Evolutionary conservation across 1,140 invertebrate genomes (phyloP).

Genomic region (Megalopta genalis): DNA sequence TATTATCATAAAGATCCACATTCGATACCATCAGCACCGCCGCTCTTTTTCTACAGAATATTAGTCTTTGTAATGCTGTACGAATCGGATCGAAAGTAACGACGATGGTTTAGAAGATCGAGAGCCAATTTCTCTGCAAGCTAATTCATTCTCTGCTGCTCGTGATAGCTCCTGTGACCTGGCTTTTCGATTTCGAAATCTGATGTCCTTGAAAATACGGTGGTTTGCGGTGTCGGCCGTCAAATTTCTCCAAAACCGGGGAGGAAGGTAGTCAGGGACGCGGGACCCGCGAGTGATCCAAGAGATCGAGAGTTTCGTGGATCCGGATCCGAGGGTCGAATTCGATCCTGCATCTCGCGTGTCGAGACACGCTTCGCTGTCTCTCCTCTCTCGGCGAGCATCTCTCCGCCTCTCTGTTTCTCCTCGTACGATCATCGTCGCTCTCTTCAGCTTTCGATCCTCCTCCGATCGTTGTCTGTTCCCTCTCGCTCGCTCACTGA

Average conservation of each 20-base stretch:
- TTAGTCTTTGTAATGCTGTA: no score
- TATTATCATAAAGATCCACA: no score
- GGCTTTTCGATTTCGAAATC: no score
- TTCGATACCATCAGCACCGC: no score
- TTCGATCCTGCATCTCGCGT: conserved; percentile 76
- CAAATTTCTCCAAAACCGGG: conserved; percentile 43
- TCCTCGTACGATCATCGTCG: neutral
- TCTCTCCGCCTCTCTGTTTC: conserved; percentile 7
- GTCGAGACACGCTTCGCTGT: conserved; percentile 76
- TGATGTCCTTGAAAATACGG: no score
- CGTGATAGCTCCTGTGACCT: no score
- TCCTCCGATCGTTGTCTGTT: neutral
- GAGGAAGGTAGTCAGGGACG: neutral
- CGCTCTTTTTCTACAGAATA: no score
- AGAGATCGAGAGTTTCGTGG: conserved; percentile 67
- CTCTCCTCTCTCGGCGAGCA: conserved; percentile 59
- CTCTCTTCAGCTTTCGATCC: neutral
- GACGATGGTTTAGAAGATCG: no score
- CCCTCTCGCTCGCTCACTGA: conserved; percentile 48
- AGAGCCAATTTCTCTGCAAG: no score
- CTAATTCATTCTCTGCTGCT: no score
- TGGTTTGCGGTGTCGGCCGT: conserved; percentile 23
- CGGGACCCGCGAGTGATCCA: conserved; percentile 53
- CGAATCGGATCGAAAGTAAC: neutral
- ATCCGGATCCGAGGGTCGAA: conserved; percentile 71